phyloP scores from a whole-genome alignment of 2,888 invertebrate species.

The Microchrysa polita region DNA sequence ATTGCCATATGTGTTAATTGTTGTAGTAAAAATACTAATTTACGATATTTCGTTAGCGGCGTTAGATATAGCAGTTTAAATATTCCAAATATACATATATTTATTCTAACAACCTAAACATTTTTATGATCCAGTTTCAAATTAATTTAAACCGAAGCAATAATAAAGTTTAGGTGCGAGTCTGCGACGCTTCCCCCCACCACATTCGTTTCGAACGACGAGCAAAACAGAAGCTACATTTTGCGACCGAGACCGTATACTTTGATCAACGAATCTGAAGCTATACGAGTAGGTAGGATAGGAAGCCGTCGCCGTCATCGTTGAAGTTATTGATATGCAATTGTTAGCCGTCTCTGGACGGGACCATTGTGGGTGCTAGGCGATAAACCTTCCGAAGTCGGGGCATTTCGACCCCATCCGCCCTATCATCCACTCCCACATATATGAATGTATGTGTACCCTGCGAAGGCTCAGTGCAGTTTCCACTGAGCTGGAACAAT shows the following conservation, averaged over 20 bases:
- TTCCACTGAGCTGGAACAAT: conserved; percentile 48
- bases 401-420: conserved; percentile 8
- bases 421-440: conserved; percentile 2
- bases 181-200: conserved; percentile 51
- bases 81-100: no score
- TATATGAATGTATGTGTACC: background rate
- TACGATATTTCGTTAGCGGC: no score
- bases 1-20: no score
- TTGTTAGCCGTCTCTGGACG: conserved; percentile 40
- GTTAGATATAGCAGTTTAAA: no score
- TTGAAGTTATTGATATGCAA: conserved; percentile 44
- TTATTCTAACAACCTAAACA: background rate
- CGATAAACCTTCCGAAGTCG: conserved; percentile 33
- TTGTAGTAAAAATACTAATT: no score
- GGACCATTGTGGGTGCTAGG: conserved; percentile 25
- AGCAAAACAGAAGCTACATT: conserved; percentile 40
- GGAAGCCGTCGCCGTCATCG: conserved; percentile 34
- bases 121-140: conserved; percentile 56
- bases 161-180: conserved; percentile 56
- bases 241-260: conserved; percentile 25
- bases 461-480: conserved; percentile 38
- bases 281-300: conserved; percentile 28
- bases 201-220: background rate
- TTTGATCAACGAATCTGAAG: conserved; percentile 16
- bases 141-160: conserved; percentile 63